Evolutionary conservation across 2,113 vertebrate species (phyloP), one percentile per base, ranked within the genome.

Genomic region (Leuciscus idus): DNA sequence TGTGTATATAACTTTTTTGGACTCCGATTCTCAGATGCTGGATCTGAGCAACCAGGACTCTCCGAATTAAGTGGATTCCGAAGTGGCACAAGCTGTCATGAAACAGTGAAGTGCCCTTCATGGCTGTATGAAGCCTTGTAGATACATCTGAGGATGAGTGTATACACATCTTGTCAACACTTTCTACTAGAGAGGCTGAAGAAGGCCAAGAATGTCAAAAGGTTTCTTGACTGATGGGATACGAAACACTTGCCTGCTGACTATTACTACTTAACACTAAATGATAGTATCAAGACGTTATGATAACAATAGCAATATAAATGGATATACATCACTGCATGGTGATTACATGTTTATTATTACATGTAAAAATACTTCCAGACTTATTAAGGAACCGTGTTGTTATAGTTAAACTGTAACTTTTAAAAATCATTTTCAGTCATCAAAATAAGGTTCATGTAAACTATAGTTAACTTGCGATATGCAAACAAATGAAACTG

Each of bases 41-140:
- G 28, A 36, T 30, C 19, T 21, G 55, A 77, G 61, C 75, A 59
- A 48, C 33, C 9, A 70, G 87, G 78, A 62, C 48, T 77, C 70
- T 77, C 72, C 23, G 46, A 50, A 33, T 76, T 30, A 83, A 82
- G 72, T 81, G 48, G 43, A 57, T 61, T 57, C 79, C 84, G 39
- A 30, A 77, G 79, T 61, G 84, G 48, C 59, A 19, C 17, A 75
- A 68, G 43, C 75, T 43, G 59, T 61, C 79, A 64, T 80, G 84
- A 84, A 88, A 80, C 81, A 30, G 57, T 52, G 46, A 82, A 80
- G 33, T 43, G 66, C 78, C 77, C 79, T 85, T 85, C 84, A 88
- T n/a, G 78, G 48, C 36, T 52, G 79, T 82, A 62, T 70, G 79
- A 57, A 61, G 64, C 33, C 50, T 50, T 70, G 84, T 83, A 85